phyloP scores from a whole-genome alignment of 2,888 invertebrate species.

The Athrips mouffetella region DNA sequence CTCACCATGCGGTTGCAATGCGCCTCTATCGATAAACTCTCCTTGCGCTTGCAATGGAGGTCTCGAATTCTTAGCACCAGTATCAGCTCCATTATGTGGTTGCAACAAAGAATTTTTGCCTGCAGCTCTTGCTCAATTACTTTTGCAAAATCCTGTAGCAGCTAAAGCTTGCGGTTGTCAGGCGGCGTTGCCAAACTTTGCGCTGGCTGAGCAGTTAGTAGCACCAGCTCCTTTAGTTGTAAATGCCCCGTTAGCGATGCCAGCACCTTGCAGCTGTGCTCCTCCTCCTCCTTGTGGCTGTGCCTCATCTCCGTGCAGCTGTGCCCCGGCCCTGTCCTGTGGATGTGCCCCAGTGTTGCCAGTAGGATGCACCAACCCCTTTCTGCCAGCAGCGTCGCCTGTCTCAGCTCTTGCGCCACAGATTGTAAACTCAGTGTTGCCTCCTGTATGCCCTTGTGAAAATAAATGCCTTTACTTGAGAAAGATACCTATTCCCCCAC shows the following conservation, averaged over 20 bases:
- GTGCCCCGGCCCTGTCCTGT: background rate
- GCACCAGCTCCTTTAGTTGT: conserved; percentile 1
- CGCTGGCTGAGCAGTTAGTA: background rate
- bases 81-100: background rate
- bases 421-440: conserved; percentile 32
- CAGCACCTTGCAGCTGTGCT: too few species aligned
- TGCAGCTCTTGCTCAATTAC: background rate
- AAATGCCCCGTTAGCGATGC: too few species aligned
- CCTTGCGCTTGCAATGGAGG: conserved; percentile 2
- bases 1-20: background rate
- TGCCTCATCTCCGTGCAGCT: background rate
- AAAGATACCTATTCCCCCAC: conserved; percentile 57
- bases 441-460: conserved; percentile 34
- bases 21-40: conserved; percentile 1
- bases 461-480: conserved; percentile 45
- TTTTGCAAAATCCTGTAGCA: background rate
- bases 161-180: too few species aligned
- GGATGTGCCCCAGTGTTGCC: conserved; percentile 12
- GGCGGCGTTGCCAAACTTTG: too few species aligned
- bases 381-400: conserved; percentile 36
- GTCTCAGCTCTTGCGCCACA: conserved; percentile 33
- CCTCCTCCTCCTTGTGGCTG: background rate
- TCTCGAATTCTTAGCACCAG: background rate
- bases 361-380: conserved; percentile 27
- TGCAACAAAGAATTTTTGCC: background rate